Evolutionary conservation across 2,888 invertebrate genomes (phyloP), one percentile per base, ranked within the genome.

Genomic region (Drosophila gaucha): DNA sequence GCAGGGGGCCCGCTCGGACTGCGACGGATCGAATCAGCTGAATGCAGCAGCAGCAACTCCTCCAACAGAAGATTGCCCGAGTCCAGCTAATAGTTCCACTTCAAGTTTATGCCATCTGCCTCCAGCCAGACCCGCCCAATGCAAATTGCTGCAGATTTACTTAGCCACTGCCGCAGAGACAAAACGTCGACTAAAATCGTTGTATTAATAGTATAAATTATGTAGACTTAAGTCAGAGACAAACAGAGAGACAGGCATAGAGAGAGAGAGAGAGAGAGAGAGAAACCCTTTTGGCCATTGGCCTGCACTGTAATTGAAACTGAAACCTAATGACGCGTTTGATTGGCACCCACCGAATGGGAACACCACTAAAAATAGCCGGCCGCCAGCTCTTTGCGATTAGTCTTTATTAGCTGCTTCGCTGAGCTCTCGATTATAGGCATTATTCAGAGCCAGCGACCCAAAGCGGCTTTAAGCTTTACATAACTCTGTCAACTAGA

Each of bases 331-430:
- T 74, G 72, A 64, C 64, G 70, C 75, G 44, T 73, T 65, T 65
- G 75, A 74, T 69, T 69, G 64, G 36, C 39, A 41, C 39, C 20
- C 39, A 6, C 18, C 31, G 20, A 49, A 30, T 26, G 49, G 39
- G 12, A 55, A 24, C 20, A 57, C 18, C 5, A 68, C 66, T 63
- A 43, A 35, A 65, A 69, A 59, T 44, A 64, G 36, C 26, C 33
- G n/a, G n/a, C 20, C 44, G 20, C 35, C 26, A 39, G 54, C 64
- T 28, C 41, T 12, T 28, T 56, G 73, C 97, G 18, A 71, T 72
- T 71, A 67, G 67, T 71, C 54, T 58, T 55, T 55, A 71, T 71
- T 67, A 71, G 72, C 67, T 47, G 67, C 71, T 58, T 62, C 44
- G 67, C 50, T 71, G 62, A 18, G 14, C 50, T 39, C 33, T 47